These are phyloP conservation scores for Cyprichromis sp. DNA, from an alignment of 2,113 vertebrate species.

Conservation along the genomic window DNA sequence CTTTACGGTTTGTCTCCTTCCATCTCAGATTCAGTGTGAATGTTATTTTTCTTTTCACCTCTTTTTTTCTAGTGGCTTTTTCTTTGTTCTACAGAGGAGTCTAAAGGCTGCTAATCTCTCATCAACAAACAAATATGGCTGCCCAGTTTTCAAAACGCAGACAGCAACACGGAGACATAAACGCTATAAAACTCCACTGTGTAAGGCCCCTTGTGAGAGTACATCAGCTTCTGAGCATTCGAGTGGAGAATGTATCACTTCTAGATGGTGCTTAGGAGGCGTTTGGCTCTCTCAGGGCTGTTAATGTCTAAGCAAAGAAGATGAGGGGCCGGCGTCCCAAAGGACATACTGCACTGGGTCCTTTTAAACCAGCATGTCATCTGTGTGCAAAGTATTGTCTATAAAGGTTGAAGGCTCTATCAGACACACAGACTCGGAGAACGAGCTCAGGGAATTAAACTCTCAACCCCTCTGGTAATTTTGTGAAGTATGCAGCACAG, in stretches of 20 bases:
- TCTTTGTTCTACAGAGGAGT: neutral
- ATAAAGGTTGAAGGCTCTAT: constrained; percentile 57
- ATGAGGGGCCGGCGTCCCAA: constrained; percentile 20
- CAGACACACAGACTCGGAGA: neutral
- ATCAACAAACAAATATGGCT: neutral
- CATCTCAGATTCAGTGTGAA: neutral
- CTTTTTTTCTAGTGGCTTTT: neutral
- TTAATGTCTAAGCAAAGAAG: constrained; percentile 44
- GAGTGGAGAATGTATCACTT: constrained; percentile 36
- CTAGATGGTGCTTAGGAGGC: constrained; percentile 10
- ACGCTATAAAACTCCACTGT: neutral
- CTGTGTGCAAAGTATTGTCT: constrained; percentile 20
- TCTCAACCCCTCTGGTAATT: constrained; percentile 56
- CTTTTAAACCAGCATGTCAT: constrained; percentile 13
- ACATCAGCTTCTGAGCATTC: constrained; percentile 17
- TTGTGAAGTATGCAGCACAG: constrained; percentile 42
- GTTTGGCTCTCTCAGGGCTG: constrained; percentile 6
- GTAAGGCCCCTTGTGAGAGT: neutral
- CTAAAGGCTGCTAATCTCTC: neutral
- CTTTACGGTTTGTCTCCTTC: constrained; percentile 24
- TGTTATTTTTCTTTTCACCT: neutral
- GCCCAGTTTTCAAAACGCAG: neutral
- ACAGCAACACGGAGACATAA: neutral
- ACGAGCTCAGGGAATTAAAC: constrained; percentile 55
- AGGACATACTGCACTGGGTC: neutral